Evolutionary conservation across 2,797 vertebrate species (phyloP), one percentile per base, ranked within the genome.

Genomic region (Crocodylus rhombifer): DNA sequence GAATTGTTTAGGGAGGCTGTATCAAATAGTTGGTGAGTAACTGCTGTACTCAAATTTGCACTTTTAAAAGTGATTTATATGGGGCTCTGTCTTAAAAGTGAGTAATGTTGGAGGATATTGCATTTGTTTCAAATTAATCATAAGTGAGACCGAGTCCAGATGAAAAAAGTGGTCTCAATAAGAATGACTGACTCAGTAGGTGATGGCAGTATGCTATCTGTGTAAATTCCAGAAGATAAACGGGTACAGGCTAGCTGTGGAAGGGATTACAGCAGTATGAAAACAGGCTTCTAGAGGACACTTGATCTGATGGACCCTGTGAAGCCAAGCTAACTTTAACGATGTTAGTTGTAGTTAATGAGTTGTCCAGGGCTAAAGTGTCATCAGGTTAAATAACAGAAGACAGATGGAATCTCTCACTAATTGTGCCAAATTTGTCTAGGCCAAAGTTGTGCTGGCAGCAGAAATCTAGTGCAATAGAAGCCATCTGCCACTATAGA

Each of bases 381-480:
- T 94, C 58, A 81, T 2, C 58, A 84, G 26, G 61, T 83, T 79
- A 51, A 89, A 7, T 82, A 88, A 58, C 57, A 58, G 77, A 79
- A 79, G 42, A 12, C 10, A 26, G n/a, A 65, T 87, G 92, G 75
- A 74, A 94, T 94, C 4, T 80, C 28, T 82, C 86, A 18, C 87
- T 12, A 2, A 2, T 16, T 13, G 10, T 8, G 86, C 96, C 96
- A 96, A 91, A 55, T 0, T 14, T 79, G 79, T 93, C 87, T 64
- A 21, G 28, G 61, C 74, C 84, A 85, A 74, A 55, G 8, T 33
- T 67, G 7, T 55, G n/a, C 2, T 30, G 79, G 64, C 80, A 65
- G 56, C 12, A 18, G 2, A 0, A 0, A n/a, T 61, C 26, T 26
- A 26, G 14, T 16, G 23, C 14, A 30, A 0, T 14, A 1, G 91